A percentile compares a stretch with the other conserved stretches of the same genome.
These are phyloP conservation scores for Onthophagus sagittarius DNA, from an alignment of 2,888 invertebrate genomes.

Conservation along the genomic window DNA sequence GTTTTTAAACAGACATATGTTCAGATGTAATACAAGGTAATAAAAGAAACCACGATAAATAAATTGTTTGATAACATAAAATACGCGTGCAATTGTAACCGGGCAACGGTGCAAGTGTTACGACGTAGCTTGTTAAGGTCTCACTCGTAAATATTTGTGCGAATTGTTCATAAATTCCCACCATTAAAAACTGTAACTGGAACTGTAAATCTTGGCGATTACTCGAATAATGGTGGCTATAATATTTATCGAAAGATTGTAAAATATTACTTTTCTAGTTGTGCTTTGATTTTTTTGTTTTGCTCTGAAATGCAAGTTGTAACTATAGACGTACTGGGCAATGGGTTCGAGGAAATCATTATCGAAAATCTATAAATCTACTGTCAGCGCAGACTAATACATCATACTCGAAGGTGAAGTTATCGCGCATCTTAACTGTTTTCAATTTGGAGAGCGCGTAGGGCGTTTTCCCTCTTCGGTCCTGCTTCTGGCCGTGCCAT, in stretches of 20 bases:
- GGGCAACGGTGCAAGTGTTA: conserved; percentile 3
- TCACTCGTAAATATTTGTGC: conserved; percentile 8
- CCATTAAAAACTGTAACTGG: conserved; percentile 20
- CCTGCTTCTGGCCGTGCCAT: background rate
- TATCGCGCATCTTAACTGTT: conserved; percentile 24
- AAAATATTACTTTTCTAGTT: background rate
- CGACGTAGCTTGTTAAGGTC: conserved; percentile 4
- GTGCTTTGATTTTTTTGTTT: background rate
- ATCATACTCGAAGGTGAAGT: conserved; percentile 21
- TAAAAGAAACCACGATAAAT: conserved; percentile 11
- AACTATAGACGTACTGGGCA: background rate
- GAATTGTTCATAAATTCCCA: conserved; percentile 20
- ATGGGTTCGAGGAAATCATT: conserved; percentile 16
- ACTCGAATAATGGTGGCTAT: background rate
- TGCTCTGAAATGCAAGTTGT: background rate
- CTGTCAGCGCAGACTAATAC: conserved; percentile 22
- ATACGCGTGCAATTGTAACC: background rate
- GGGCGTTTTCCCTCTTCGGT: conserved; percentile 12
- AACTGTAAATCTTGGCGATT: background rate
- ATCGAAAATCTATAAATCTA: conserved; percentile 25
- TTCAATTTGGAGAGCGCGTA: conserved; percentile 21
- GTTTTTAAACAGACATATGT: background rate
- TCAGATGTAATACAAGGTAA: background rate
- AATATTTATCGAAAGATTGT: background rate
- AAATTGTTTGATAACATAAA: conserved; percentile 5